Conservation (phyloP, 1,140 invertebrate genomes). For the Rhopalosiphum maidis region DNA sequence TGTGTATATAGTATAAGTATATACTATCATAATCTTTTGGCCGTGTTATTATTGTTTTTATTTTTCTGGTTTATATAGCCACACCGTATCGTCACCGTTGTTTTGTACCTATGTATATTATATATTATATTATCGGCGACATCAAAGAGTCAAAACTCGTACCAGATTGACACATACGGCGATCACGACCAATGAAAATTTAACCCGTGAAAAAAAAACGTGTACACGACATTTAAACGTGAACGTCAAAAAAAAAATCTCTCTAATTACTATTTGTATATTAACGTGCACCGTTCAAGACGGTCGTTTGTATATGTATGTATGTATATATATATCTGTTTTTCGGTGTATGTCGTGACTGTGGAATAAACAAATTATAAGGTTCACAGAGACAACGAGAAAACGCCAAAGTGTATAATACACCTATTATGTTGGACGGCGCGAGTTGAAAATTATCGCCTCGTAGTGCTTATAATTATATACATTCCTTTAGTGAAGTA, state of each 20-base stretch:
- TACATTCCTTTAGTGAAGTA: constrained; percentile 2
- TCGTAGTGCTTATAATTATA: constrained; percentile 31
- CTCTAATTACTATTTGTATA: constrained; percentile 39
- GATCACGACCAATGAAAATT: constrained; percentile 5
- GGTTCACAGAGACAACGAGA: constrained; percentile 25
- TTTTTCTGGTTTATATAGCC: not conserved
- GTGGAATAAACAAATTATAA: constrained; percentile 46
- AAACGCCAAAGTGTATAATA: constrained; percentile 5
- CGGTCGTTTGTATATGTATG: not conserved
- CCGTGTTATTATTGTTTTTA: constrained; percentile 19
- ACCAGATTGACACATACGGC: constrained; percentile 4
- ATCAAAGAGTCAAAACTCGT: not conserved
- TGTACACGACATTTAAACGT: constrained; percentile 27
- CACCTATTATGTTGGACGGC: constrained; percentile 1
- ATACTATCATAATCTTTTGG: not conserved
- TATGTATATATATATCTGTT: not conserved
- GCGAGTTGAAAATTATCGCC: constrained; percentile 44
- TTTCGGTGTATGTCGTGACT: constrained; percentile 28
- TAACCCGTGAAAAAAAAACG: not conserved
- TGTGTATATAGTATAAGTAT: not conserved
- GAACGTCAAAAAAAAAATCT: not conserved
- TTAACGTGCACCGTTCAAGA: not conserved
- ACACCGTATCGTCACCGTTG: not conserved
- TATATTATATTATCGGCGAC: not conserved
- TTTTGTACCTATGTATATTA: too few relatives aligned